A percentile compares a stretch with the other conserved stretches of the same genome.
Conservation (phyloP, 2,797 vertebrate species). For the Pipistrellus nathusii region DNA sequence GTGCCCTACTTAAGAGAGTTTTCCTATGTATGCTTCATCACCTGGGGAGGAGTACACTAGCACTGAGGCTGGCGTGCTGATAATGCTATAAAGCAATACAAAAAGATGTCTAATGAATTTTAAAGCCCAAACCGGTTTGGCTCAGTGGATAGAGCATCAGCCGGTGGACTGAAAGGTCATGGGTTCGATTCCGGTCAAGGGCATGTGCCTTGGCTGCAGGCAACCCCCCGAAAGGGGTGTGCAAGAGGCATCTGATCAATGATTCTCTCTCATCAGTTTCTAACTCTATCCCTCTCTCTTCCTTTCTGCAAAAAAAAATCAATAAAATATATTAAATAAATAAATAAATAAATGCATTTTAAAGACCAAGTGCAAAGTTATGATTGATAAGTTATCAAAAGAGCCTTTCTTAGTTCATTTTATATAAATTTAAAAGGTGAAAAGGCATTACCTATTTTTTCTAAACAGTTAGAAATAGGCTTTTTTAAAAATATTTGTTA, state of each 20-base stretch:
- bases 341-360: neutral
- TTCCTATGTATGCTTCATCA: constrained; percentile 2
- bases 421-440: neutral
- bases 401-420: neutral
- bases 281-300: too few species aligned
- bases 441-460: neutral
- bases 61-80: neutral
- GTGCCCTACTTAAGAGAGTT: constrained; percentile 67
- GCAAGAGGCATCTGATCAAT: too few species aligned
- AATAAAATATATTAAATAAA: too few species aligned
- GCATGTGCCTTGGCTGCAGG: too few species aligned
- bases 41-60: neutral
- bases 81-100: neutral
- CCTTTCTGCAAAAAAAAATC: too few species aligned
- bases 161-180: too few species aligned
- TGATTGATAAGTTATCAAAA: neutral
- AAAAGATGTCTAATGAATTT: neutral
- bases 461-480: neutral
- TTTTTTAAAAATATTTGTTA: neutral
- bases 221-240: too few species aligned
- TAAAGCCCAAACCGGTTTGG: too few species aligned
- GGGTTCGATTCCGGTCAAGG: too few species aligned
- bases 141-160: too few species aligned
- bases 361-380: neutral
- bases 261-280: too few species aligned